phyloP scores from a whole-genome alignment of 2,888 invertebrate species.

The Ornithoptera priamus region DNA sequence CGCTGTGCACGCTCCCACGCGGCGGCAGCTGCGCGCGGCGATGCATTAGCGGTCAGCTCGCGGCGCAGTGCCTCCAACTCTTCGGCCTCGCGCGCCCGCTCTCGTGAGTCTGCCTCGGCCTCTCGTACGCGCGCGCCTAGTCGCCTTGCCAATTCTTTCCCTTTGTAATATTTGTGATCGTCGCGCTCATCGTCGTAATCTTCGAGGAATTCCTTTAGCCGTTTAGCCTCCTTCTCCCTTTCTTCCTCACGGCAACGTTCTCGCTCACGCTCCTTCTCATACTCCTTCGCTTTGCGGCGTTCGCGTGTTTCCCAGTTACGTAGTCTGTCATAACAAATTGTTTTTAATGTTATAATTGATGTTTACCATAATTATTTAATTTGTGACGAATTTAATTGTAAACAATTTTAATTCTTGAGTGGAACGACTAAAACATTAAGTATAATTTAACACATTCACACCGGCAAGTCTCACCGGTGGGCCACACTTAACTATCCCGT shows the following conservation, averaged over 20 bases:
- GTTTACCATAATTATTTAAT: too few relatives aligned
- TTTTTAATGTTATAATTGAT: too few relatives aligned
- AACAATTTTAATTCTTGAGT: too few relatives aligned
- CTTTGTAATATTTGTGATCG: conserved; percentile 97
- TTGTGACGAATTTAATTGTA: too few relatives aligned
- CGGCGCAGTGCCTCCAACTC: conserved; percentile 89
- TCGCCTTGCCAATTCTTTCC: conserved; percentile 93
- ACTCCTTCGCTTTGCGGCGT: conserved; percentile 93
- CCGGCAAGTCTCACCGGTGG: too few relatives aligned
- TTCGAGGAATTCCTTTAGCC: conserved; percentile 97
- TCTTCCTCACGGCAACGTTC: conserved; percentile 88
- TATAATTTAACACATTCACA: too few relatives aligned
- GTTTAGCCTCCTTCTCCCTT: conserved; percentile 93
- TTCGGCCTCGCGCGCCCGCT: conserved; percentile 92
- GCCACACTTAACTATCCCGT: conserved; percentile 84
- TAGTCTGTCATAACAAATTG: conserved; percentile 43
- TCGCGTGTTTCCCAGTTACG: conserved; percentile 93
- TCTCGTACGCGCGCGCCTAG: conserved; percentile 95
- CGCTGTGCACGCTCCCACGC: conserved; percentile 51
- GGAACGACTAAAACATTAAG: too few relatives aligned
- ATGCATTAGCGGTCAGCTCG: conserved; percentile 74
- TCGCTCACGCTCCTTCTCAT: conserved; percentile 92
- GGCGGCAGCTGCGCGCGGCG: conserved; percentile 68
- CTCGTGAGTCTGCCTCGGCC: conserved; percentile 93
- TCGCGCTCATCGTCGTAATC: conserved; percentile 99